Evolutionary conservation across 2,797 vertebrate species (phyloP).

Genomic region (Scarus forsteni): DNA sequence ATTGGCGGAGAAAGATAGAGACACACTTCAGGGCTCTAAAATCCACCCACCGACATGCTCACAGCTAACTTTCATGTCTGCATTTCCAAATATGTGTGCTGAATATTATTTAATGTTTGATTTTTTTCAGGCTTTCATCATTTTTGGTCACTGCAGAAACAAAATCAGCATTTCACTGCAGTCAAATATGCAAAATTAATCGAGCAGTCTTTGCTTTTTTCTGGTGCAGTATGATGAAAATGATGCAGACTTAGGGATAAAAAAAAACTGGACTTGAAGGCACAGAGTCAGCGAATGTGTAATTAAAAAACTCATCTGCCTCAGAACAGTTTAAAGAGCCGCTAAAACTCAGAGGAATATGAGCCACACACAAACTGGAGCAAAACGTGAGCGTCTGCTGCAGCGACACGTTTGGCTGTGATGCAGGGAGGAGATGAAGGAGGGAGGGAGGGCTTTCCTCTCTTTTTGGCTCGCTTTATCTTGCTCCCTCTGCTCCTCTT

Average conservation of each 20-base stretch:
- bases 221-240: conserved; percentile 48
- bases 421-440: conserved; percentile 27
- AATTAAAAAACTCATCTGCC: conserved; percentile 70
- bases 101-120: conserved; percentile 4
- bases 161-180: conserved; percentile 17
- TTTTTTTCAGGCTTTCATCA: conserved; percentile 8
- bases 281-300: conserved; percentile 66
- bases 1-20: conserved; percentile 60
- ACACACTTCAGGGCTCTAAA: conserved; percentile 67
- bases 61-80: conserved; percentile 50
- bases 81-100: conserved; percentile 5
- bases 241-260: conserved; percentile 58
- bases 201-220: conserved; percentile 49
- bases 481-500: conserved; percentile 2
- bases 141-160: conserved; percentile 2
- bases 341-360: conserved; percentile 51
- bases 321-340: conserved; percentile 32
- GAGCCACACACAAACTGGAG: conserved; percentile 62
- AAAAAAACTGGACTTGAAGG: conserved; percentile 49
- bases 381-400: conserved; percentile 61
- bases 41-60: conserved; percentile 57
- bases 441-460: conserved; percentile 38
- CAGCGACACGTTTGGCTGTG: conserved; percentile 60
- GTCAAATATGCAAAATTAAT: conserved; percentile 49
- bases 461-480: background rate